phyloP scores from a whole-genome alignment of 1,140 invertebrate genomes.

The Nymphalis io region DNA sequence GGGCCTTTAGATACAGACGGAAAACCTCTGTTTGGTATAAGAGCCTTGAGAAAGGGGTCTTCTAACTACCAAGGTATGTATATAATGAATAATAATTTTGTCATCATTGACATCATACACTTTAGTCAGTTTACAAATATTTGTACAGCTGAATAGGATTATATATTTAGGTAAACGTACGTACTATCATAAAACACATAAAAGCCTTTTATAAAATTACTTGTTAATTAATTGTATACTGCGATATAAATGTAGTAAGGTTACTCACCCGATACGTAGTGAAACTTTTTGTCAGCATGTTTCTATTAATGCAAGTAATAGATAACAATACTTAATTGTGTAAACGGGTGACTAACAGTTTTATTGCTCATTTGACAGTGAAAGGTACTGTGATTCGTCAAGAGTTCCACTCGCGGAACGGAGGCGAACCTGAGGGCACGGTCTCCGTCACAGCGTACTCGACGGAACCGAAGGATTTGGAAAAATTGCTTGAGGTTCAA shows the following conservation, averaged over 20 bases:
- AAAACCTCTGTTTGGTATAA: constrained; percentile 87
- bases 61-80: constrained; percentile 76
- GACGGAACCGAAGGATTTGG: constrained; percentile 82
- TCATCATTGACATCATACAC: constrained; percentile 70
- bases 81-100: constrained; percentile 1
- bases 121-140: constrained; percentile 40
- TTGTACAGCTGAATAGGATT: constrained; percentile 42
- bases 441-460: constrained; percentile 85
- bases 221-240: not conserved
- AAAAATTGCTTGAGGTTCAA: constrained; percentile 60
- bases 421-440: constrained; percentile 83
- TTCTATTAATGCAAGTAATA: not conserved
- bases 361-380: constrained; percentile 74
- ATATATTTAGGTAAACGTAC: not conserved
- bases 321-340: constrained; percentile 46
- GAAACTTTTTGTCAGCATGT: not conserved
- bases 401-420: constrained; percentile 85
- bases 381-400: constrained; percentile 84
- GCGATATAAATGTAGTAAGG: not conserved
- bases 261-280: not conserved
- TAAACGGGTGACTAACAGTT: constrained; percentile 46
- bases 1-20: constrained; percentile 90
- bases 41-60: constrained; percentile 85
- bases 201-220: not conserved
- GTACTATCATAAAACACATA: not conserved